A percentile compares a stretch with the other conserved stretches of the same genome.
These are phyloP conservation scores for Limnephilus lunatus DNA, from an alignment of 2,888 invertebrate genomes.

Conservation along the genomic window DNA sequence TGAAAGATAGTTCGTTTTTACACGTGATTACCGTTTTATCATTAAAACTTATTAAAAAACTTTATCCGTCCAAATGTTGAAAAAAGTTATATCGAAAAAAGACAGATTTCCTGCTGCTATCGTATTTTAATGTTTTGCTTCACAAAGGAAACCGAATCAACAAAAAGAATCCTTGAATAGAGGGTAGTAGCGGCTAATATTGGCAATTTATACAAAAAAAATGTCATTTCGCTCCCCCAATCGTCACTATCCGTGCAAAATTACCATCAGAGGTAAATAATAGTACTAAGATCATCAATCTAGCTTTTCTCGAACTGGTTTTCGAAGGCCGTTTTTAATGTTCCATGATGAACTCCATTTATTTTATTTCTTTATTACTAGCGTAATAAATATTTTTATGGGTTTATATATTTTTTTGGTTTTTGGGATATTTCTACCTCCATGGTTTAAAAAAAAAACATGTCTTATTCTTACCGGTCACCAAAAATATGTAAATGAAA, in stretches of 20 bases:
- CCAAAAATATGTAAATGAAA: too few relatives aligned
- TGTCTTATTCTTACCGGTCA: too few relatives aligned
- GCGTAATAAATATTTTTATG: too few relatives aligned
- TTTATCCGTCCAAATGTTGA: too few relatives aligned
- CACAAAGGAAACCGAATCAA: slow-evolving; percentile 5
- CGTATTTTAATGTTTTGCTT: neutral
- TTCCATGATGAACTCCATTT: too few relatives aligned
- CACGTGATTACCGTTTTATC: too few relatives aligned
- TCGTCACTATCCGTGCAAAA: neutral
- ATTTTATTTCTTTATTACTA: too few relatives aligned
- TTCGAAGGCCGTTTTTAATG: too few relatives aligned
- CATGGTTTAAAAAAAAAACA: too few relatives aligned
- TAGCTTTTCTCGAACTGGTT: neutral
- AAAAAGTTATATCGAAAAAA: neutral
- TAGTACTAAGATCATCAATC: neutral
- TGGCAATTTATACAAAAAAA: neutral
- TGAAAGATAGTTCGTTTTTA: too few relatives aligned
- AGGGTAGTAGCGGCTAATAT: neutral
- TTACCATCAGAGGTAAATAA: neutral
- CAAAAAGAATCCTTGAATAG: neutral
- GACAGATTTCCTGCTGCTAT: neutral
- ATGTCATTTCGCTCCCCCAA: neutral
- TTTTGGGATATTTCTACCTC: too few relatives aligned
- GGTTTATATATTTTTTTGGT: too few relatives aligned
- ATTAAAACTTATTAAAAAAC: neutral